Percentiles rank a stretch among this genome's conserved stretches.
phyloP scores from a whole-genome alignment of 2,113 vertebrate genomes.

The Coracopsis vasa region DNA sequence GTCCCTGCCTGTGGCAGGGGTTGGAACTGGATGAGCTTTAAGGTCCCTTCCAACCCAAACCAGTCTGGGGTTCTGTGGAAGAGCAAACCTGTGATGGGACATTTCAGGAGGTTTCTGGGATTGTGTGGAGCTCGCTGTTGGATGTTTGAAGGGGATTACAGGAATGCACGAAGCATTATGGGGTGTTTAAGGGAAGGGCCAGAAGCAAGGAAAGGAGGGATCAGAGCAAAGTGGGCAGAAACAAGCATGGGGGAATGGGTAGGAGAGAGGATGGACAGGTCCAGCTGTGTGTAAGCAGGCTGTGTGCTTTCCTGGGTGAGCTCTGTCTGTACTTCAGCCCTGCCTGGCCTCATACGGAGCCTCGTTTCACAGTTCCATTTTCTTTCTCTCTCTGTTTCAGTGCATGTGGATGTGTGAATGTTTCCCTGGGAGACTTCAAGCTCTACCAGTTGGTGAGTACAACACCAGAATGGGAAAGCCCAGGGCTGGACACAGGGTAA shows the following conservation, averaged over 20 bases:
- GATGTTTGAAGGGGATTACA: background rate
- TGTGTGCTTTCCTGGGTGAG: background rate
- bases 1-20: rapidly evolving
- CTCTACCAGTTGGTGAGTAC: rapidly evolving
- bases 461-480: background rate
- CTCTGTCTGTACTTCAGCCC: background rate
- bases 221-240: background rate
- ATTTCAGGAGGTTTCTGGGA: background rate
- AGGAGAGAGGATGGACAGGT: background rate
- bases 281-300: background rate
- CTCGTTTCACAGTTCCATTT: background rate
- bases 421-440: background rate
- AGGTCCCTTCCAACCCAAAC: background rate
- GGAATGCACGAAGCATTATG: background rate
- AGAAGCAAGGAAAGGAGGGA: background rate
- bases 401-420: too few species aligned
- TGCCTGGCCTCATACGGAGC: background rate
- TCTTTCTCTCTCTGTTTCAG: background rate
- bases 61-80: background rate
- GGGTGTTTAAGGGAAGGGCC: background rate
- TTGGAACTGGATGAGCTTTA: background rate
- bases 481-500: background rate
- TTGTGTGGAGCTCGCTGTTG: background rate
- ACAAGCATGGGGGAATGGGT: background rate
- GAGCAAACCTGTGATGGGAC: background rate